These are phyloP conservation scores for Oxystoma pomonae DNA, from an alignment of 2,888 invertebrate species.

Conservation along the genomic window DNA sequence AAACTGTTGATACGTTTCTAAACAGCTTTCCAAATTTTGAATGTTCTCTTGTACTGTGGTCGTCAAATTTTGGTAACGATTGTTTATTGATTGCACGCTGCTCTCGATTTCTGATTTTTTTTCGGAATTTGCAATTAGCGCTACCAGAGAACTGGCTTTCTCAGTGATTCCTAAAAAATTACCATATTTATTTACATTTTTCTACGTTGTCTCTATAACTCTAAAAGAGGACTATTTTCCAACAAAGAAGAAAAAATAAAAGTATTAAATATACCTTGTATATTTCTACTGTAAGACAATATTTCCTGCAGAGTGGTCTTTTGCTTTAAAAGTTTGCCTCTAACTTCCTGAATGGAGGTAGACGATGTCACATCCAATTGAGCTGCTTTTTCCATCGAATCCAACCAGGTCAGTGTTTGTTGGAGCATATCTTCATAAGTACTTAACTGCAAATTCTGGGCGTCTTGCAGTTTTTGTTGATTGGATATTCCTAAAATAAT, in stretches of 20 bases:
- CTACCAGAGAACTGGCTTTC: slow-evolving; percentile 71
- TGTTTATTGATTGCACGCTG: slow-evolving; percentile 68
- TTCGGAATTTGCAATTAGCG: slow-evolving; percentile 56
- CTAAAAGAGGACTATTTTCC: too few relatives aligned
- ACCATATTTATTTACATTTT: background rate
- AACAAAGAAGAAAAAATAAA: too few relatives aligned
- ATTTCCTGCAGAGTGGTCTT: slow-evolving; percentile 88
- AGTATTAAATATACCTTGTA: slow-evolving; percentile 75
- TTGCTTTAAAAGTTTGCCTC: slow-evolving; percentile 78
- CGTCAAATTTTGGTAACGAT: slow-evolving; percentile 69
- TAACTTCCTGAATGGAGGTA: slow-evolving; percentile 78
- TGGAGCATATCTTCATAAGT: slow-evolving; percentile 83
- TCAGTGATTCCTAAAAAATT: slow-evolving; percentile 63
- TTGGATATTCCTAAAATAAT: slow-evolving; percentile 57
- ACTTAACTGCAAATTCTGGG: slow-evolving; percentile 76
- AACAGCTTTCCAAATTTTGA: slow-evolving; percentile 67
- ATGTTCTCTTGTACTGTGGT: slow-evolving; percentile 65
- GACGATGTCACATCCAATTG: slow-evolving; percentile 69
- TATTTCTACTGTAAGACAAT: slow-evolving; percentile 80
- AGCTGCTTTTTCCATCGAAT: slow-evolving; percentile 75
- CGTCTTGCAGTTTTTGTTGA: slow-evolving; percentile 81
- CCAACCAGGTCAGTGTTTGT: slow-evolving; percentile 81
- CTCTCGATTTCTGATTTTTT: slow-evolving; percentile 62
- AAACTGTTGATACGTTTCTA: slow-evolving; percentile 82
- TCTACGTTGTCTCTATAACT: too few relatives aligned